phyloP scores from a whole-genome alignment of 1,140 invertebrate genomes.

The Hermetia illucens region DNA sequence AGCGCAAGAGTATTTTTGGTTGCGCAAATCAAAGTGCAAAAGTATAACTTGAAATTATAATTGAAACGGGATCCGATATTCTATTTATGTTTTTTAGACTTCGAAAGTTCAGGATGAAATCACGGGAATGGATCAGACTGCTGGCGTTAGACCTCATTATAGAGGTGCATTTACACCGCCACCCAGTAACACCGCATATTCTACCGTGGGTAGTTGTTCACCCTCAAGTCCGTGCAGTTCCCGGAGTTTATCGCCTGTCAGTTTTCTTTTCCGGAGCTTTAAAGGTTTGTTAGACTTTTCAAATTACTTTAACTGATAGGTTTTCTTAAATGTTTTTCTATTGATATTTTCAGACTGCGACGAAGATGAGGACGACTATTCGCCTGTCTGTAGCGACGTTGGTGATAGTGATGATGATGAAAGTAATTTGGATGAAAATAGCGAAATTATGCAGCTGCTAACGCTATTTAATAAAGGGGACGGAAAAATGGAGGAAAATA shows the following conservation, averaged over 20 bases:
- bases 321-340: neutral
- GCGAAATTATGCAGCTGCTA: conserved; percentile 22
- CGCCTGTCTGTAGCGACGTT: conserved; percentile 28
- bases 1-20: too few relatives aligned
- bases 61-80: too few relatives aligned
- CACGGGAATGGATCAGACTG: too few relatives aligned
- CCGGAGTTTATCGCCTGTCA: conserved; percentile 23
- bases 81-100: too few relatives aligned
- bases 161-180: too few relatives aligned
- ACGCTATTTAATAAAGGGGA: conserved; percentile 13
- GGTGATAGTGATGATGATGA: conserved; percentile 22
- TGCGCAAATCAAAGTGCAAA: too few relatives aligned
- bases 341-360: too few relatives aligned
- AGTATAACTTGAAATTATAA: too few relatives aligned
- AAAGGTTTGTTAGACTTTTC: neutral
- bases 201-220: conserved; percentile 17
- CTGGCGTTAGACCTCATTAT: too few relatives aligned
- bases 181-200: too few relatives aligned
- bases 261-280: neutral
- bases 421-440: neutral
- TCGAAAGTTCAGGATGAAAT: too few relatives aligned
- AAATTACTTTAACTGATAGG: neutral
- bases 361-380: conserved; percentile 25
- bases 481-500: conserved; percentile 21
- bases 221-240: conserved; percentile 28